Base-by-base conservation (phyloP, 2,888 invertebrate species). In the Uropetala carovei region DNA sequence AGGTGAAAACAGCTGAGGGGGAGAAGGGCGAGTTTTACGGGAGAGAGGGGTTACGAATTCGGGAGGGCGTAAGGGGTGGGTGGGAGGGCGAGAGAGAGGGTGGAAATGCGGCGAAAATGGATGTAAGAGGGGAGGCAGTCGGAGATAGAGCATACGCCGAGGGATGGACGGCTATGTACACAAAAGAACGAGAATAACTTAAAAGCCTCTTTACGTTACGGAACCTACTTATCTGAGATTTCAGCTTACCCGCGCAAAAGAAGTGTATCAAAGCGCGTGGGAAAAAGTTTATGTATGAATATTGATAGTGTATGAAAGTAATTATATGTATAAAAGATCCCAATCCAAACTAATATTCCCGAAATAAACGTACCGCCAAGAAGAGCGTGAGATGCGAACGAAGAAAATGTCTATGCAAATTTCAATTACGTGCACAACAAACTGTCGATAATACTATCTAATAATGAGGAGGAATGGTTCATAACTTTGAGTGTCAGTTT, bases 71-170 rank as follows among this genome's bases (percentile, higher is more conserved):
- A 11, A 2, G 75, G 10, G n/a, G 11, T 3, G 43, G 43, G 43
- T 9, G 82, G 43, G 3, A 14, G 14, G 43, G 56, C 16, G 56
- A 0, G 83, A 57, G 56, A 56, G 83, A 83, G 16, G 56, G 43
- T 43, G 83, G 57, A 57, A 83, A 16, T 56, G 57, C 56, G 83
- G 83, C 11, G 83, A 56, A n/a, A 83, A 83, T 83, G 83, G 83
- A 57, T n/a, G 30, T 9, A 83, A 57, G 83, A 57, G 43, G 83
- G 83, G 43, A 83, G 83, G 60, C 86, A 64, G 60, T 27, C 27
- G 86, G 86, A 86, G 89, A 89, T 89, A 89, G 64, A 89, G 89
- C 89, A 89, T 89, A 89, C 89, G 89, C 89, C 89, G 30, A 30
- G 43, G 18, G 89, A 89, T 43, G 60, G 89, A 64, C 43, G 89